Conservation (phyloP, 2,888 invertebrate genomes). For the Trachelus iudaicus region DNA sequence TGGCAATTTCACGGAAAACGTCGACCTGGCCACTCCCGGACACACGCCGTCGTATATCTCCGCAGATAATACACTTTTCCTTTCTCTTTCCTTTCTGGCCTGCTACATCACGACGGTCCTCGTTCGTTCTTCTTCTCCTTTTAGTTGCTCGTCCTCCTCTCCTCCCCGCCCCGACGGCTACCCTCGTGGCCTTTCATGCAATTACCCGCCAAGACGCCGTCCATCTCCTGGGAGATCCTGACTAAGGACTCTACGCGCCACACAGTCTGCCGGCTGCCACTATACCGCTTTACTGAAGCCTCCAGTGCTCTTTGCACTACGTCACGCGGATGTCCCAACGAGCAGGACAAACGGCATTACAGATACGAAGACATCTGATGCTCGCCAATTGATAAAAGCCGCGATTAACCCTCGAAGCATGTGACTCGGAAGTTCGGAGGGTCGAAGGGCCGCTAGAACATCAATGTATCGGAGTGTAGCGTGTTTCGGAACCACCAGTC, state of each 20-base stretch:
- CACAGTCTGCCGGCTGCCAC: slow-evolving; percentile 27
- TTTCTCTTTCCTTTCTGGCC: slow-evolving; percentile 18
- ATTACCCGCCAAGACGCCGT: slow-evolving; percentile 53
- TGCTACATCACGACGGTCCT: no score
- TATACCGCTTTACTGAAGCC: slow-evolving; percentile 24
- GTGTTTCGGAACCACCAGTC: not conserved
- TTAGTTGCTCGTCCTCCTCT: no score
- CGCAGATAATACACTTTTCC: slow-evolving; percentile 45
- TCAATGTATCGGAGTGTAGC: not conserved
- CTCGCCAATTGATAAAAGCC: not conserved
- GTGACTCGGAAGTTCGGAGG: not conserved
- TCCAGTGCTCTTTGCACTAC: not conserved
- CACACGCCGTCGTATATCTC: not conserved
- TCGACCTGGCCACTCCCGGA: not conserved
- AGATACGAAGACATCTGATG: not conserved
- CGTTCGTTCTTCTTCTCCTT: not conserved
- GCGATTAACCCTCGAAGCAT: not conserved
- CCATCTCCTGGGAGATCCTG: slow-evolving; percentile 43
- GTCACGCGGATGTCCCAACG: no score
- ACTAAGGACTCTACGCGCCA: slow-evolving; percentile 35
- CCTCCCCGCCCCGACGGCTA: not conserved
- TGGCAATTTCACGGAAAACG: not conserved
- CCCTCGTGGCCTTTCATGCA: slow-evolving; percentile 40
- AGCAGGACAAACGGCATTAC: no score
- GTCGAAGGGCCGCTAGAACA: not conserved